phyloP scores from a whole-genome alignment of 2,113 vertebrate genomes.

The Podarcis muralis region DNA sequence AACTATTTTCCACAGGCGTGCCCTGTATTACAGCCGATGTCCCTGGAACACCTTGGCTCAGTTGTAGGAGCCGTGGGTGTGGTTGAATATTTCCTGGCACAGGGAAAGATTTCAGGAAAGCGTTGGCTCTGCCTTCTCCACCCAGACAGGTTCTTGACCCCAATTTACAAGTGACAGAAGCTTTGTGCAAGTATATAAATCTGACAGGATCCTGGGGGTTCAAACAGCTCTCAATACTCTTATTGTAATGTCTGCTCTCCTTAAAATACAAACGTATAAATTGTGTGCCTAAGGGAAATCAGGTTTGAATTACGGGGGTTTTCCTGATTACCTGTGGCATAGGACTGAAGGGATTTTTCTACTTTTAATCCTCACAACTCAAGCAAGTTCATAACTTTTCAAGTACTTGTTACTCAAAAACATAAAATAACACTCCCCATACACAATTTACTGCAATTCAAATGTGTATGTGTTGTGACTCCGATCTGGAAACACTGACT shows the following conservation, averaged over 20 bases:
- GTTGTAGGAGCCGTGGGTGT: slow-evolving; percentile 56
- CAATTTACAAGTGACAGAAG: slow-evolving; percentile 60
- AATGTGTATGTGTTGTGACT: neutral
- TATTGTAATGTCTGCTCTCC: slow-evolving; percentile 59
- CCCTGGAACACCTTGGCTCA: slow-evolving; percentile 67
- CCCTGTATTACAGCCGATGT: slow-evolving; percentile 55
- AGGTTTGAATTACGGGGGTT: slow-evolving; percentile 69
- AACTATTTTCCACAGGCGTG: slow-evolving; percentile 55
- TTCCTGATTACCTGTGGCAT: slow-evolving; percentile 46
- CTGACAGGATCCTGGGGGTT: slow-evolving; percentile 43
- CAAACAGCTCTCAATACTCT: slow-evolving; percentile 56
- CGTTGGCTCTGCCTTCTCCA: slow-evolving; percentile 62
- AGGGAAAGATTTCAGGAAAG: slow-evolving; percentile 70
- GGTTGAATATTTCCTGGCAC: slow-evolving; percentile 71
- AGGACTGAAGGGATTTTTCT: slow-evolving; percentile 63
- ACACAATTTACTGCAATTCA: slow-evolving; percentile 27
- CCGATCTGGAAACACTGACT: neutral
- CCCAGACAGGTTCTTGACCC: slow-evolving; percentile 67
- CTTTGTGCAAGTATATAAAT: slow-evolving; percentile 53
- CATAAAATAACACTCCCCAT: slow-evolving; percentile 34
- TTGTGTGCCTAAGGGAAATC: slow-evolving; percentile 37
- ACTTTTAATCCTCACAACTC: slow-evolving; percentile 38
- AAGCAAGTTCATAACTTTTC: slow-evolving; percentile 63
- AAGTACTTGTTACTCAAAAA: slow-evolving; percentile 63
- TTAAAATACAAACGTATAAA: slow-evolving; percentile 56